A percentile compares a stretch with the other conserved stretches of the same genome.
phyloP scores from a whole-genome alignment of 2,888 invertebrate species.

The Lydus trimaculatus region DNA sequence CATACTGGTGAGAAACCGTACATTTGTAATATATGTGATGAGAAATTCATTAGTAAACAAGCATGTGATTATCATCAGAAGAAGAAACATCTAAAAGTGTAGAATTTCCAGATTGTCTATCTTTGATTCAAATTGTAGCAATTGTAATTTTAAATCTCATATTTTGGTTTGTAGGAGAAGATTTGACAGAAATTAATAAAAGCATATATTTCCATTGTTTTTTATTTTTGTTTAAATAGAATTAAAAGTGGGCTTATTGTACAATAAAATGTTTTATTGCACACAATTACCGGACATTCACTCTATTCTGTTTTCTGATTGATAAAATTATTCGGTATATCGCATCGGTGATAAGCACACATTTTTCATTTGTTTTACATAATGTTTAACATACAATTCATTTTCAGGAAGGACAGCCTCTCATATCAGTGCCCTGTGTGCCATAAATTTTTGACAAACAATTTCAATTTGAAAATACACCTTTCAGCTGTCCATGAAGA shows the following conservation, averaged over 20 bases:
- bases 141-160: too few species aligned
- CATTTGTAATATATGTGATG: conserved; percentile 65
- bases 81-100: conserved; percentile 1
- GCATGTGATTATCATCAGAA: neutral
- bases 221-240: too few species aligned
- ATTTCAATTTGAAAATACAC: neutral
- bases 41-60: conserved; percentile 58
- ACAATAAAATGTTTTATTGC: neutral
- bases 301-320: neutral
- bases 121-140: too few species aligned
- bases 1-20: conserved; percentile 70
- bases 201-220: too few species aligned
- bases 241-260: too few species aligned
- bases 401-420: neutral
- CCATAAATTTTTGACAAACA: neutral
- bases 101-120: neutral
- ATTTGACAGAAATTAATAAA: too few species aligned
- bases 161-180: too few species aligned
- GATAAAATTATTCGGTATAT: neutral
- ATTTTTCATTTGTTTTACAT: neutral
- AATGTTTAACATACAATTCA: neutral
- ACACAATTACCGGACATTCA: too few species aligned
- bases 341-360: neutral
- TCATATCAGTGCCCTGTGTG: neutral
- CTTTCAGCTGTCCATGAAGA: neutral